phyloP scores from a whole-genome alignment of 1,140 invertebrate species.

The Dendrolimus kikuchii region DNA sequence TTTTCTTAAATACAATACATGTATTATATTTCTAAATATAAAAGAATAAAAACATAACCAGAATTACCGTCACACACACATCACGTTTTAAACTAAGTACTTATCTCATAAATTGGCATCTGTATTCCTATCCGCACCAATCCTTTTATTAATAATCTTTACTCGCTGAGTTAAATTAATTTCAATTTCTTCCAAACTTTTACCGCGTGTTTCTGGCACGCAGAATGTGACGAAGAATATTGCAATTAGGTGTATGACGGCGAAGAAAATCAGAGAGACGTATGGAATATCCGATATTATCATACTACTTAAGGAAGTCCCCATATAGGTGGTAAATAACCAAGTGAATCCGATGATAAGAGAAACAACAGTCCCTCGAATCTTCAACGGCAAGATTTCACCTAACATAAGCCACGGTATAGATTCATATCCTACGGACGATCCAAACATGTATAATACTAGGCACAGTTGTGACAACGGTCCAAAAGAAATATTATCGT shows the following conservation, averaged over 20 bases:
- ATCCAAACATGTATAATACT: constrained; percentile 90
- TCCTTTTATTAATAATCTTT: no score
- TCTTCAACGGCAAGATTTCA: constrained; percentile 87
- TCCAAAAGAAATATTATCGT: constrained; percentile 74
- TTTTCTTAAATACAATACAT: no score
- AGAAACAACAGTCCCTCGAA: constrained; percentile 87
- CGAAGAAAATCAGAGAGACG: constrained; percentile 89
- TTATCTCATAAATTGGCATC: no score
- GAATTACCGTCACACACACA: no score
- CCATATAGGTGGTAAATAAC: constrained; percentile 91
- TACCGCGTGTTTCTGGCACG: constrained; percentile 94
- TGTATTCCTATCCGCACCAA: no score
- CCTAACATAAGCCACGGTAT: constrained; percentile 97
- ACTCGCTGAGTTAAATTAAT: constrained; percentile 74
- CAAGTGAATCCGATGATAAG: constrained; percentile 91
- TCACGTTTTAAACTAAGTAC: no score
- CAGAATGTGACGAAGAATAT: constrained; percentile 85
- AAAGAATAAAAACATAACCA: no score
- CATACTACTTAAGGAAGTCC: constrained; percentile 87
- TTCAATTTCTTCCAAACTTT: constrained; percentile 92
- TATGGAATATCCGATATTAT: constrained; percentile 77
- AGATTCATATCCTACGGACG: constrained; percentile 92
- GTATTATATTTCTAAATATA: no score
- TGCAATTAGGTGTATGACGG: constrained; percentile 79
- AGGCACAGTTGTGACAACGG: constrained; percentile 88